Evolutionary conservation across 2,797 vertebrate species (phyloP).

Genomic region (Helicolenus hilgendorfi): DNA sequence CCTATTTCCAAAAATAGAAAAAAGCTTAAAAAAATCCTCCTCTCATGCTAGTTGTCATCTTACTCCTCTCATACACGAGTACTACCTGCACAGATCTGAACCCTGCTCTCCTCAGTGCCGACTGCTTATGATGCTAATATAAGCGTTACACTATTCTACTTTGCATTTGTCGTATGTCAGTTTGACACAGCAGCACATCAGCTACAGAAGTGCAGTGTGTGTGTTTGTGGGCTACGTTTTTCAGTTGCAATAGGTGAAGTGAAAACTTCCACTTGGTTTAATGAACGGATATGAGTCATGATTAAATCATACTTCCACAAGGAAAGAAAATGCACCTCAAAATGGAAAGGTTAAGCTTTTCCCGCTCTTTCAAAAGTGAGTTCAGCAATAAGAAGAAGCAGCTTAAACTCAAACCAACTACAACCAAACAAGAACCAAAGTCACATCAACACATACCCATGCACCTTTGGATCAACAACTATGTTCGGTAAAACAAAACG

Average conservation of each 20-base stretch:
- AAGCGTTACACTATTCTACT: slow-evolving; percentile 29
- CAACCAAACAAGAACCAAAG: neutral
- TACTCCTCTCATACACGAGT: slow-evolving; percentile 18
- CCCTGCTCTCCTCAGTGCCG: neutral
- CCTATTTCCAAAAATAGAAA: neutral
- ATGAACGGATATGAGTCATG: neutral
- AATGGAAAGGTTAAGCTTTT: neutral
- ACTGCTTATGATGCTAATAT: slow-evolving; percentile 47
- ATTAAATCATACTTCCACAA: neutral
- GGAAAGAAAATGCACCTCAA: neutral
- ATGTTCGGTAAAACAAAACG: neutral
- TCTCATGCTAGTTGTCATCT: slow-evolving; percentile 19
- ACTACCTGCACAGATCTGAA: slow-evolving; percentile 20
- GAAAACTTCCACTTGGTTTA: neutral
- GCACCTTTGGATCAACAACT: neutral
- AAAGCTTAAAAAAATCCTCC: neutral
- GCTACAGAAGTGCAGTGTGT: neutral
- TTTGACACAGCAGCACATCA: slow-evolving; percentile 10
- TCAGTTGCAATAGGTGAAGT: neutral
- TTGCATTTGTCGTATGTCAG: slow-evolving; percentile 32
- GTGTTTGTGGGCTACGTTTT: neutral
- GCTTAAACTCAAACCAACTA: neutral
- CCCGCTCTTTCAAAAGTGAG: neutral
- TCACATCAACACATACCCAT: neutral
- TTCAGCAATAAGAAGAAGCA: neutral